These are phyloP conservation scores for Torymus texanus DNA, from an alignment of 2,888 invertebrate genomes.

Conservation along the genomic window DNA sequence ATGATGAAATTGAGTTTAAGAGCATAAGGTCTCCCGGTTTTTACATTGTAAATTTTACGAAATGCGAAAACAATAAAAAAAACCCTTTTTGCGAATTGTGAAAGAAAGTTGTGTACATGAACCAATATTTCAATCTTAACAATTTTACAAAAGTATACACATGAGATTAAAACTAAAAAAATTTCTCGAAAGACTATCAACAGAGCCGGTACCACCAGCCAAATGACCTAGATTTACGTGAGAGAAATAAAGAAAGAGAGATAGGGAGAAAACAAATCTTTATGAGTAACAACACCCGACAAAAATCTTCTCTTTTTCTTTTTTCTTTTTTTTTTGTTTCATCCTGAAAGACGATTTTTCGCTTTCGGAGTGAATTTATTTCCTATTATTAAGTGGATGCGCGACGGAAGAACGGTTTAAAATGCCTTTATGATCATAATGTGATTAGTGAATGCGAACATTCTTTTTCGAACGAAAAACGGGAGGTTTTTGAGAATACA, in stretches of 20 bases:
- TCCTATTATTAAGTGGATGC: constrained; percentile 49
- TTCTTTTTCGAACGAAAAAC: constrained; percentile 46
- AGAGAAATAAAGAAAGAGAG: constrained; percentile 54
- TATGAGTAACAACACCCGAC: constrained; percentile 26
- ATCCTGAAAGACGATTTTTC: constrained; percentile 40
- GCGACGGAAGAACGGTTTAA: constrained; percentile 46
- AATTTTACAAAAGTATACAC: constrained; percentile 50
- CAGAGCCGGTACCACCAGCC: constrained; percentile 67
- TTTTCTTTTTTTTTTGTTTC: constrained; percentile 53
- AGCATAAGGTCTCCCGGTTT: constrained; percentile 41
- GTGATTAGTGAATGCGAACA: constrained; percentile 40
- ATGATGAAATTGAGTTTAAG: constrained; percentile 16
- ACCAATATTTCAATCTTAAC: constrained; percentile 50
- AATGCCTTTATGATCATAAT: constrained; percentile 54
- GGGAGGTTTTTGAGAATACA: constrained; percentile 36
- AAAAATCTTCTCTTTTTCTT: constrained; percentile 51
- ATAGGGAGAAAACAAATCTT: constrained; percentile 56
- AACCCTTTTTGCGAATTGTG: constrained; percentile 34
- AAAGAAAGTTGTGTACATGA: constrained; percentile 33
- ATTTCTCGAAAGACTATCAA: constrained; percentile 39
- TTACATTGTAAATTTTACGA: constrained; percentile 39
- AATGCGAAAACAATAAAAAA: constrained; percentile 33
- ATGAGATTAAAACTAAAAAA: constrained; percentile 23
- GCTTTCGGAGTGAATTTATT: constrained; percentile 44
- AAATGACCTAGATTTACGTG: constrained; percentile 70